Evolutionary conservation across 2,113 vertebrate species (phyloP), one percentile per base, ranked within the genome.

Genomic region (Melanerpes aurifrons): DNA sequence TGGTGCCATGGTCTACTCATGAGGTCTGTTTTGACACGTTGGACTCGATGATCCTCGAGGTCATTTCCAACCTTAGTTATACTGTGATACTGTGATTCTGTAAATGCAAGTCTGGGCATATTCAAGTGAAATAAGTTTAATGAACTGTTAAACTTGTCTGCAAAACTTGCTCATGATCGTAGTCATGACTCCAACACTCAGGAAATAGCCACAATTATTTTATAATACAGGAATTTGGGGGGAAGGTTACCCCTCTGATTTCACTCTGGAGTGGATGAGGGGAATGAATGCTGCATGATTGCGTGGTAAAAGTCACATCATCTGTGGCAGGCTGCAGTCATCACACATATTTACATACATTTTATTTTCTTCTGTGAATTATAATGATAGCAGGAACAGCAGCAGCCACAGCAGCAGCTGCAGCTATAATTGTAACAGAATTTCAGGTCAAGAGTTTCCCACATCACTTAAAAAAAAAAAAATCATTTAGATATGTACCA

Each of bases 321-420:
- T 63, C 43, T 83, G n/a, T 70, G 66, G 72, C 19, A 73, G 53
- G 63, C 69, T 74, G 57, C 19, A 87, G 53, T 43, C 53, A 82
- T 58, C 59, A 20, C 8, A 85, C 16, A 5, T 47, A 91, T 90
- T 93, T 83, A 57, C 75, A 95, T 85, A 86, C 86, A 80, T 26
- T 47, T 37, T 74, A 87, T 94, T 90, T 96, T 86, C 47, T 82
- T 89, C 73, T 71, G 20, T 80, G 72, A 92, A 70, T 82, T 76
- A 67, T 15, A 91, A 56, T 28, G 87, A 62, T 45, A 87, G 26
- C 26, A 77, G 80, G 53, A 91, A 58, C 32, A 95, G 56, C 57
- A 89, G 43, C 59, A 92, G 87, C 5, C 69, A 78, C 37, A 89
- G 89, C 28, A 78, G 68, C 63, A 84, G 78, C 35, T 31, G 26